phyloP scores from a whole-genome alignment of 2,888 invertebrate species.

The Synergus gifuensis region DNA sequence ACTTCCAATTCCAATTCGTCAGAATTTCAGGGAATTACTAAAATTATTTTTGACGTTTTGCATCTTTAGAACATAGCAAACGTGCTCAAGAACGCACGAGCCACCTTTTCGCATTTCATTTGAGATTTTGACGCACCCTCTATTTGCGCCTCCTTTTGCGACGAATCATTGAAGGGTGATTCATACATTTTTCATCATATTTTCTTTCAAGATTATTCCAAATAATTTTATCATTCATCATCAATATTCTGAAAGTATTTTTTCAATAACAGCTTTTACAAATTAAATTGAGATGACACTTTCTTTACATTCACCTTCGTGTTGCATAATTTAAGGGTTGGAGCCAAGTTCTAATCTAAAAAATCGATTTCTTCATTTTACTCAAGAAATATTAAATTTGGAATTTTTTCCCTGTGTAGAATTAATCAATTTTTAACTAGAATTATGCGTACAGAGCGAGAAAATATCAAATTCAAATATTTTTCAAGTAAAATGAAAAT shows the following conservation, averaged over 20 bases:
- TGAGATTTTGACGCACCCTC: not conserved
- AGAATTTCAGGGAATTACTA: conserved; percentile 36
- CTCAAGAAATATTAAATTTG: too few species aligned
- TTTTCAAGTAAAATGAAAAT: too few species aligned
- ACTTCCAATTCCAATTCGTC: conserved; percentile 34
- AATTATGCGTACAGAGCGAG: too few species aligned
- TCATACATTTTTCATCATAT: not conserved
- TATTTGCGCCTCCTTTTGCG: not conserved
- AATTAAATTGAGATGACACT: not conserved
- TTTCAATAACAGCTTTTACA: not conserved
- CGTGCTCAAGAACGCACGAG: conserved; percentile 21
- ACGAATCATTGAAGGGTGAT: not conserved
- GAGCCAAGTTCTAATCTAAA: too few species aligned
- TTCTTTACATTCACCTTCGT: not conserved
- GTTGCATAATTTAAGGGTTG: too few species aligned
- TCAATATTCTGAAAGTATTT: not conserved
- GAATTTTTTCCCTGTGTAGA: too few species aligned
- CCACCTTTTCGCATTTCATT: not conserved
- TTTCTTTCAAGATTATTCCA: not conserved
- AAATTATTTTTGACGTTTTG: conserved; percentile 37
- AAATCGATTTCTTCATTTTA: too few species aligned
- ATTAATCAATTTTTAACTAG: too few species aligned
- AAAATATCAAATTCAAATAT: too few species aligned
- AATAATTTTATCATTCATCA: not conserved
- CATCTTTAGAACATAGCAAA: conserved; percentile 51